Base-by-base conservation (phyloP, 2,888 invertebrate genomes). In the Eurytoma adleriae region DNA sequence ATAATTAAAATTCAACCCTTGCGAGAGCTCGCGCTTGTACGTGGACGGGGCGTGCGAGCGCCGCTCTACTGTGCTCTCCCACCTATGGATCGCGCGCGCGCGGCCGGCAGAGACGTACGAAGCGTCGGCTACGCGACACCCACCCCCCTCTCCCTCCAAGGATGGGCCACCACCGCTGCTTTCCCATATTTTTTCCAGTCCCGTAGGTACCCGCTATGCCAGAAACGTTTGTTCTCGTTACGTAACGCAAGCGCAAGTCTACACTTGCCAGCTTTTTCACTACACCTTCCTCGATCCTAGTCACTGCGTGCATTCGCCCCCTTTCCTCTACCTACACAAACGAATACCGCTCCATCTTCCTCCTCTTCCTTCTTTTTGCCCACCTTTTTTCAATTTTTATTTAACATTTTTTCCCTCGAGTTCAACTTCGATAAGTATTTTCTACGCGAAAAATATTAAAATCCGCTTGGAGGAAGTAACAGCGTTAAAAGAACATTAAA, bases 1-100 rank as follows among this genome's bases (percentile, higher is more conserved):
- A 90, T 90, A 90, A 90, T 90, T 90, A 90, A 90, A 90, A 90
- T 90, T 90, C 90, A 90, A 89, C 89, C 90, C 90, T 89, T 89
- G 89, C 89, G 87, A 87, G 83, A 85, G 71, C 69, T 50, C 68
- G 40, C 61, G 40, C 66, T 66, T 57, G 48, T 69, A 69, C 24
- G 66, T 56, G 77, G 16, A 62, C 78, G 77, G 73, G 72, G 83
- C 76, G 20, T 13, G 24, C 64, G 50, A n/a, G 50, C 52, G 27
- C 14, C 14, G 48, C 40, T 13, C 61, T 30, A 57, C 50, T 72
- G 40, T 78, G n/a, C 62, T 78, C 68, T 18, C 52, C 66, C 40
- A 59, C 73, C 66, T 67, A 54, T 40, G 72, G 59, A 72, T 71
- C 72, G 54, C 71, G 13, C 48, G 0, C 24, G n/a, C 4, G 20